phyloP scores from a whole-genome alignment of 2,797 vertebrate genomes.

The Sphenopsis melanotis region DNA sequence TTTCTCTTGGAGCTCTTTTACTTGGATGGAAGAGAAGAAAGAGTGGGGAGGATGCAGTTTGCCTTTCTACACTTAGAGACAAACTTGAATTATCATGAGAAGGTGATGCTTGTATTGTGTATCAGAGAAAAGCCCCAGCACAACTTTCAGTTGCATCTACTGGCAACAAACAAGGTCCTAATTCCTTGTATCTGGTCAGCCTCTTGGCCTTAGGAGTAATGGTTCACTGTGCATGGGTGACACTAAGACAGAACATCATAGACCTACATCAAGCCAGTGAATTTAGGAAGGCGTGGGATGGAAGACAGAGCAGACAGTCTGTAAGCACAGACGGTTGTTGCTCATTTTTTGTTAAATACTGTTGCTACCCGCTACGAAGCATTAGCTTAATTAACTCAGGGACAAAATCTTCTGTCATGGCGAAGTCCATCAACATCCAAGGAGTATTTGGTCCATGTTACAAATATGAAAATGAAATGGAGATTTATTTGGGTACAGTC shows the following conservation, averaged over 20 bases:
- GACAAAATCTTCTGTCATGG: slow-evolving; percentile 23
- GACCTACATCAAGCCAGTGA: neutral
- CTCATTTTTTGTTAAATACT: slow-evolving; percentile 9
- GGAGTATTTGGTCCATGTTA: slow-evolving; percentile 1
- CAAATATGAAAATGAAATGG: slow-evolving; percentile 30
- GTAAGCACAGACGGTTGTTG: slow-evolving; percentile 20
- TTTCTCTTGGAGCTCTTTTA: neutral
- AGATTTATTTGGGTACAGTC: slow-evolving; percentile 35
- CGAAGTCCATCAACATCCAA: slow-evolving; percentile 2
- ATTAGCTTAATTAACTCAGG: slow-evolving; percentile 29
- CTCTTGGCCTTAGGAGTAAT: neutral
- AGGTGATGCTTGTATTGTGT: neutral
- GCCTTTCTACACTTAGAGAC: neutral
- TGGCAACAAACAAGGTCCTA: neutral
- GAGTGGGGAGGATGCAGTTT: neutral
- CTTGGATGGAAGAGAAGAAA: neutral
- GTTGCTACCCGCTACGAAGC: neutral
- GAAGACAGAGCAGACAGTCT: neutral
- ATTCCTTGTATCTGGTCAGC: neutral
- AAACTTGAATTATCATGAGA: neutral
- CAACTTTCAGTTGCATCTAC: neutral
- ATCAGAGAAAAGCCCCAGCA: neutral
- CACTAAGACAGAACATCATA: neutral
- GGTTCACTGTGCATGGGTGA: neutral
- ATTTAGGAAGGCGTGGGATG: neutral